phyloP scores from a whole-genome alignment of 2,797 vertebrate genomes.

The Scyliorhinus canicula region DNA sequence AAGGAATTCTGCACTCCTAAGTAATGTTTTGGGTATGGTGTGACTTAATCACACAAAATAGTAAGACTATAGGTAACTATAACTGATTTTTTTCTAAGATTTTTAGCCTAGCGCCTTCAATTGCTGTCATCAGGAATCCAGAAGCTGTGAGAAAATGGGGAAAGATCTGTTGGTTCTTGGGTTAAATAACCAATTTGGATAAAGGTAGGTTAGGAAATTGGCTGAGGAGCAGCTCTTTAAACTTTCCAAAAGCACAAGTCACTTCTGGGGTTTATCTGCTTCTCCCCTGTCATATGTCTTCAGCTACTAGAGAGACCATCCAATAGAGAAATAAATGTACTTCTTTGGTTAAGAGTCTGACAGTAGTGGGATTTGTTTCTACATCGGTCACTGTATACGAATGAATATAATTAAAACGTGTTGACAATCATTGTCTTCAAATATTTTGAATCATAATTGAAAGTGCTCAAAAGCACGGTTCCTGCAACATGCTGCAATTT shows the following conservation, averaged over 20 bases:
- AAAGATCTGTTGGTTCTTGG: neutral
- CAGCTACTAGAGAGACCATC: neutral
- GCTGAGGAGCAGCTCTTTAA: neutral
- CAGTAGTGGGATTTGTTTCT: neutral
- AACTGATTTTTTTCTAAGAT: neutral
- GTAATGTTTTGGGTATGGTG: neutral
- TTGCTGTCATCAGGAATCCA: neutral
- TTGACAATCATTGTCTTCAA: neutral
- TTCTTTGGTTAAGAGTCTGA: neutral
- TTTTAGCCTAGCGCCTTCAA: neutral
- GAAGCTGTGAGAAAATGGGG: neutral
- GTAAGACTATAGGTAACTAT: neutral
- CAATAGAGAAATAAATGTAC: neutral
- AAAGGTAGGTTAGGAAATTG: neutral
- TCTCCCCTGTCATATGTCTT: neutral
- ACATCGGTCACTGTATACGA: neutral
- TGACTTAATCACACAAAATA: neutral
- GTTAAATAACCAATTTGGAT: neutral
- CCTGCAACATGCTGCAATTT: neutral
- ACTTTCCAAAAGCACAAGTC: neutral
- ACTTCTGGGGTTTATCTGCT: neutral
- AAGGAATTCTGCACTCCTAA: neutral
- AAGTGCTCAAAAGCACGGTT: too few relatives aligned
- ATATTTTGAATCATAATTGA: neutral
- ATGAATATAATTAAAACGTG: neutral